These are phyloP conservation scores for Eulemur coronatus DNA, from an alignment of 2,797 vertebrate genomes.

Conservation along the genomic window DNA sequence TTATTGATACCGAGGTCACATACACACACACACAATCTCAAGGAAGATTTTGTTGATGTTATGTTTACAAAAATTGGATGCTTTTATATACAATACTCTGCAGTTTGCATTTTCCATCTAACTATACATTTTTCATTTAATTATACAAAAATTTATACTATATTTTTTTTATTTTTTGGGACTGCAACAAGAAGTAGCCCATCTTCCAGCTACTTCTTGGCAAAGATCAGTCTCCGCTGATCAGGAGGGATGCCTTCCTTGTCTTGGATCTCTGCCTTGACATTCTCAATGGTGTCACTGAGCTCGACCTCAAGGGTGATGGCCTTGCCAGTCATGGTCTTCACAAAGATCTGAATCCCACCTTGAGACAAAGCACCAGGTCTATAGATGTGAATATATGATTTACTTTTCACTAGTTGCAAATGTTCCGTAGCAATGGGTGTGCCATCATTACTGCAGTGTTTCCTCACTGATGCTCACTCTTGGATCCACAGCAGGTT, in stretches of 20 bases:
- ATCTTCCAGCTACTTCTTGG: too few species aligned
- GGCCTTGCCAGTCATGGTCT: too few species aligned
- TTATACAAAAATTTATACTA: too few species aligned
- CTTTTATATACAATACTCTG: not conserved
- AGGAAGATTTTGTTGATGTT: not conserved
- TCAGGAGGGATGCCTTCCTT: too few species aligned
- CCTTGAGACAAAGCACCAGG: not conserved
- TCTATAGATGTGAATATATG: not conserved
- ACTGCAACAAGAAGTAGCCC: too few species aligned
- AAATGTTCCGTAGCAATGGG: not conserved
- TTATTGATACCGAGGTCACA: not conserved
- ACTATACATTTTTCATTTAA: too few species aligned
- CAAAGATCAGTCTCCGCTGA: too few species aligned
- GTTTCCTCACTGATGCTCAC: not conserved
- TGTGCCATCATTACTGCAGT: fast-evolving
- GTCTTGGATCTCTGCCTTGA: too few species aligned
- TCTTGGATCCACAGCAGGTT: not conserved
- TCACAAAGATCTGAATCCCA: too few species aligned
- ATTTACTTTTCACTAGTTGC: not conserved
- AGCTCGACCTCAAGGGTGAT: too few species aligned
- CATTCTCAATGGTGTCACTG: too few species aligned
- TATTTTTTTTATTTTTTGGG: too few species aligned
- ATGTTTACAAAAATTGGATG: not conserved
- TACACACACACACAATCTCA: not conserved
- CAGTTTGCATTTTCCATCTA: not conserved